phyloP scores from a whole-genome alignment of 2,797 vertebrate species.

The Poeciliopsis infans region DNA sequence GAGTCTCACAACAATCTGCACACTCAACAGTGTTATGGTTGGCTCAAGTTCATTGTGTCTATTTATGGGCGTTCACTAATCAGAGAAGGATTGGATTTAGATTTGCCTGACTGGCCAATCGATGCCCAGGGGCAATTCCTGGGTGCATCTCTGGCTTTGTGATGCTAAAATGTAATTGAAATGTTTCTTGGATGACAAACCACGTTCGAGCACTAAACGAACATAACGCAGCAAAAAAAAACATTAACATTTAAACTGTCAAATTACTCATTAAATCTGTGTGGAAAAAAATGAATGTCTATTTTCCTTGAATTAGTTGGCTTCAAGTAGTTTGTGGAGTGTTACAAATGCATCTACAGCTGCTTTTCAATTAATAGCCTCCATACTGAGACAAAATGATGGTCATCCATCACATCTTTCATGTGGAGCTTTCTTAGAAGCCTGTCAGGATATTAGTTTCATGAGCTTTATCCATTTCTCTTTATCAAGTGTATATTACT shows the following conservation, averaged over 20 bases:
- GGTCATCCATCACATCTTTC: constrained; percentile 1
- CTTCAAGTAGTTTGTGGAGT: constrained; percentile 3
- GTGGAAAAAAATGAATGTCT: not conserved
- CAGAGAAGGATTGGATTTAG: constrained; percentile 5
- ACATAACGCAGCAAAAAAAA: not conserved
- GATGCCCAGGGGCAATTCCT: not conserved
- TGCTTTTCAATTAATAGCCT: not conserved
- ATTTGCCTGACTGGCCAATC: not conserved
- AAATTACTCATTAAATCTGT: not conserved
- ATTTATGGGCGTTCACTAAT: constrained; percentile 2
- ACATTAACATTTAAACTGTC: not conserved
- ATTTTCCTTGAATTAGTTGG: not conserved
- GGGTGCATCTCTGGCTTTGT: not conserved
- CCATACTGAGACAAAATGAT: not conserved
- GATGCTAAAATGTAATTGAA: not conserved
- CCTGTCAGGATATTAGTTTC: not conserved
- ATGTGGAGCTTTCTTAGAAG: not conserved
- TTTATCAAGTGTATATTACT: not conserved
- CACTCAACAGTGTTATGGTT: not conserved
- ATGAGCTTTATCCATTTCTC: not conserved
- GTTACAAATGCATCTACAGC: not conserved
- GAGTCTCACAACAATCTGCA: not conserved
- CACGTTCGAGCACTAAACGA: not conserved
- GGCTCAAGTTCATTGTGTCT: not conserved
- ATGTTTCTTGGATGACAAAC: not conserved